Evolutionary conservation across 2,797 vertebrate species (phyloP).

Genomic region (Sebastes variabilis): DNA sequence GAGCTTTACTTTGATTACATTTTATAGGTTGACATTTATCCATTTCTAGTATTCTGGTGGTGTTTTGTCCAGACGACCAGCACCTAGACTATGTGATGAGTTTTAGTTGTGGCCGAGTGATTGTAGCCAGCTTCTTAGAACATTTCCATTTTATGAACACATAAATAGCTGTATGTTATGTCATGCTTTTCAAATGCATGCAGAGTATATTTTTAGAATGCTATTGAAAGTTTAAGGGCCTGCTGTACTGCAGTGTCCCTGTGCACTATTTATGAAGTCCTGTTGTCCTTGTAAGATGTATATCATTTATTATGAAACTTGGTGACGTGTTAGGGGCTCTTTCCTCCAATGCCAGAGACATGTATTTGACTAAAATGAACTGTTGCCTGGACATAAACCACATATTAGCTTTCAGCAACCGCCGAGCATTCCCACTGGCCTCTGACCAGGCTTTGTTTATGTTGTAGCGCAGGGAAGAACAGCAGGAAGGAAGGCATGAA

Average conservation of each 20-base stretch:
- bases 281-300: neutral
- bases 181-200: neutral
- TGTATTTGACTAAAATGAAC: neutral
- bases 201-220: slow-evolving; percentile 12
- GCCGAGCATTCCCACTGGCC: slow-evolving; percentile 1
- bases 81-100: neutral
- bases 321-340: neutral
- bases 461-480: slow-evolving; percentile 21
- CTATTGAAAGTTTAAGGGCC: neutral
- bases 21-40: too few relatives aligned
- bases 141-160: neutral
- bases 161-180: neutral
- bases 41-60: too few relatives aligned
- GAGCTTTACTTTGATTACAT: too few relatives aligned
- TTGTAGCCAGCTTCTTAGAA: neutral
- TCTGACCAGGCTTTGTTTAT: slow-evolving; percentile 42
- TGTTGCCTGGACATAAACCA: neutral
- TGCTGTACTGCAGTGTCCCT: neutral
- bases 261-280: neutral
- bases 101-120: neutral
- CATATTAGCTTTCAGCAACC: neutral
- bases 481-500: slow-evolving; percentile 65
- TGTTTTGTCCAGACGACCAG: neutral
- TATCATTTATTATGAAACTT: neutral
- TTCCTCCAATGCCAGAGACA: neutral